Evolutionary conservation across 1,140 invertebrate genomes (phyloP).

Genomic region (Drosophila ohnishii): DNA sequence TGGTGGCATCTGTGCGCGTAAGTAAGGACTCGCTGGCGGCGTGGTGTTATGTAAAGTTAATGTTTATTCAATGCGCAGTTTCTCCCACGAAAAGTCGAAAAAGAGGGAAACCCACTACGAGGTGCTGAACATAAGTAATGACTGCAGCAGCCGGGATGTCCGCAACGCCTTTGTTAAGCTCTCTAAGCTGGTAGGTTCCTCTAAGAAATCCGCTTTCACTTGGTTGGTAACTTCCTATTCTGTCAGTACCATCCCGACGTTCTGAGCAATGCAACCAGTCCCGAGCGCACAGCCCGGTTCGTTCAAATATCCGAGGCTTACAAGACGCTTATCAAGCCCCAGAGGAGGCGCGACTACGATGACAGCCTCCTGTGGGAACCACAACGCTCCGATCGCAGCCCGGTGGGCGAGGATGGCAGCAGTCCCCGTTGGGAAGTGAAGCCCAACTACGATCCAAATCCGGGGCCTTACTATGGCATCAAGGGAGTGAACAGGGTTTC

Average conservation of each 20-base stretch:
- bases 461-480: slow-evolving; percentile 85
- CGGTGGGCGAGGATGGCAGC: slow-evolving; percentile 8
- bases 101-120: slow-evolving; percentile 84
- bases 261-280: slow-evolving; percentile 84
- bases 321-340: slow-evolving; percentile 85
- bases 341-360: slow-evolving; percentile 85
- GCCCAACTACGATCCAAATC: slow-evolving; percentile 69
- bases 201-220: too few relatives aligned
- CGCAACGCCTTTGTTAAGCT: slow-evolving; percentile 85
- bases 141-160: slow-evolving; percentile 85
- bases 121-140: slow-evolving; percentile 84
- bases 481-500: slow-evolving; percentile 85
- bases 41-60: slow-evolving; percentile 63
- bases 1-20: slow-evolving; percentile 33
- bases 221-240: background rate
- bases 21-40: slow-evolving; percentile 34
- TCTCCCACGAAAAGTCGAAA: slow-evolving; percentile 20
- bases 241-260: slow-evolving; percentile 86
- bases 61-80: slow-evolving; percentile 42
- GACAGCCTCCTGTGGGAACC: slow-evolving; percentile 61
- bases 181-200: slow-evolving; percentile 84
- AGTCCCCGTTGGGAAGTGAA: slow-evolving; percentile 69
- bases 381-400: slow-evolving; percentile 18
- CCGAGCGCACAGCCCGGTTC: slow-evolving; percentile 84
- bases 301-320: slow-evolving; percentile 87